Conservation (phyloP, 1,140 invertebrate genomes). For the Andrena cerasifolii region DNA sequence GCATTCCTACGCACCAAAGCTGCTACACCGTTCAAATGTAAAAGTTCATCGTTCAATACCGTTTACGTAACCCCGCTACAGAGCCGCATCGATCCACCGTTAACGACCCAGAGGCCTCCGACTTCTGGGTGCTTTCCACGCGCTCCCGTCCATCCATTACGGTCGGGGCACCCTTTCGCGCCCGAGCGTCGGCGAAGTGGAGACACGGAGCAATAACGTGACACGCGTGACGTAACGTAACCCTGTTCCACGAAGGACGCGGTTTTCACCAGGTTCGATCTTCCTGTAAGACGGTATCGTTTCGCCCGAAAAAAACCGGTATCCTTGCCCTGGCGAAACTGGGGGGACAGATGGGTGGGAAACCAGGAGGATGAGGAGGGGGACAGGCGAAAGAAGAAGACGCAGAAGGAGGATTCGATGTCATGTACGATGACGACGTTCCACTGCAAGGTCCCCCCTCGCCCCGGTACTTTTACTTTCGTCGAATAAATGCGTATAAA, state of each 20-base stretch:
- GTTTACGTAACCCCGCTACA: not conserved
- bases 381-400: not conserved
- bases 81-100: not conserved
- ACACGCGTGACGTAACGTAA: slow-evolving; percentile 61
- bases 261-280: slow-evolving; percentile 66
- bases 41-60: slow-evolving; percentile 34
- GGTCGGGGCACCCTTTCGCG: too few species aligned
- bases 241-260: slow-evolving; percentile 64
- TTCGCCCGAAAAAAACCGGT: slow-evolving; percentile 60
- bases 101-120: too few species aligned
- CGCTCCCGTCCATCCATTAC: too few species aligned
- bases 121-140: too few species aligned
- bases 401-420: slow-evolving; percentile 41
- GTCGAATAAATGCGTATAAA: slow-evolving; percentile 56
- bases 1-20: slow-evolving; percentile 37
- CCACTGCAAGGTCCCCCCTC: slow-evolving; percentile 55
- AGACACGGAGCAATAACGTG: not conserved
- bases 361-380: not conserved
- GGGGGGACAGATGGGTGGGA: not conserved
- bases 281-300: slow-evolving; percentile 68
- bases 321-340: slow-evolving; percentile 18
- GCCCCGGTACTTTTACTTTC: slow-evolving; percentile 78
- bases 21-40: slow-evolving; percentile 42
- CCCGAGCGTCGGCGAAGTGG: not conserved
- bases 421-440: slow-evolving; percentile 47